These are phyloP conservation scores for Otis tarda DNA, from an alignment of 2,113 vertebrate genomes.

Conservation along the genomic window DNA sequence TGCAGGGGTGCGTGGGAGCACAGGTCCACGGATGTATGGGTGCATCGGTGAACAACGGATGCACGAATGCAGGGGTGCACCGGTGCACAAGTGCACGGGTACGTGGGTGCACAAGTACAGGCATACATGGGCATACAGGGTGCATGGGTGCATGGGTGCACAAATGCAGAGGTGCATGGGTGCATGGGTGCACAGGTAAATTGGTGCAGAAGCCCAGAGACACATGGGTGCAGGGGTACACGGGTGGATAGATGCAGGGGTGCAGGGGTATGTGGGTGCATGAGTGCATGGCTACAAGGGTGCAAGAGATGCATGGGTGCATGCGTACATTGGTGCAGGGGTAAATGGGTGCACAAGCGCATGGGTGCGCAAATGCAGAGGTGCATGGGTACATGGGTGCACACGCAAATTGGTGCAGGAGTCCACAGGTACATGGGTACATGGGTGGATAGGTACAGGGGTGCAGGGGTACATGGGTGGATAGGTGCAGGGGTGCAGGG, in stretches of 20 bases:
- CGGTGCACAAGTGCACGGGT: neutral
- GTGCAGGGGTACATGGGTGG: accelerated
- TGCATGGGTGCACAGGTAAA: neutral
- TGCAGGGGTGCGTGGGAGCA: no score
- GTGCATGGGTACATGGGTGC: neutral
- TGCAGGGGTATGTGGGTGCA: no score
- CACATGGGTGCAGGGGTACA: neutral
- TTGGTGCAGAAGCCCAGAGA: no score
- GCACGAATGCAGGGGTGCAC: neutral
- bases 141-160: neutral
- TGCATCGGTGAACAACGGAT: no score
- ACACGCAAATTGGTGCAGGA: accelerated
- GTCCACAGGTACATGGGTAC: accelerated
- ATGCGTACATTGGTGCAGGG: accelerated
- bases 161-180: neutral
- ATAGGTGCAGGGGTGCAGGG: accelerated
- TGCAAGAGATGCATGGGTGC: accelerated
- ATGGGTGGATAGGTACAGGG: accelerated
- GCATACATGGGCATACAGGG: neutral
- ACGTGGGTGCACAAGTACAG: neutral
- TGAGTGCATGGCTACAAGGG: accelerated
- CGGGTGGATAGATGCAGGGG: neutral
- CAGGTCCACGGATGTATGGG: neutral
- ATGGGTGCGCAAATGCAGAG: accelerated
- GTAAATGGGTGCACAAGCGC: no score